A percentile compares a stretch with the other conserved stretches of the same genome.
These are phyloP conservation scores for Oceanites oceanicus DNA, from an alignment of 2,113 vertebrate genomes.

Conservation along the genomic window DNA sequence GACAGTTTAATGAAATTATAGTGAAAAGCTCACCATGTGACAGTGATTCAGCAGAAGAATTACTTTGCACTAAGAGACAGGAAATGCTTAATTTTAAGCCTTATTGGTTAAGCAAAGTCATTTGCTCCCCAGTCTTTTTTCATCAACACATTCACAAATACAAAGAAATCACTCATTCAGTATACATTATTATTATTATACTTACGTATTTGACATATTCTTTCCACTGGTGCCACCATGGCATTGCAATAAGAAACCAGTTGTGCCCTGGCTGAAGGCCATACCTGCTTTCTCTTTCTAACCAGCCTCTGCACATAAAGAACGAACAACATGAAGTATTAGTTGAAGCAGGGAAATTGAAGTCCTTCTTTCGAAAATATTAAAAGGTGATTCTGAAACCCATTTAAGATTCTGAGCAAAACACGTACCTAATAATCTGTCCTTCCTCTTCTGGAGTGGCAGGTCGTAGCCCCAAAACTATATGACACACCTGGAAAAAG, in stretches of 20 bases:
- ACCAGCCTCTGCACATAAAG: slow-evolving; percentile 84
- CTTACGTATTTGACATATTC: slow-evolving; percentile 98
- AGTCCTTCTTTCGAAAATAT: neutral
- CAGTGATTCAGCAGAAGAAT: slow-evolving; percentile 1
- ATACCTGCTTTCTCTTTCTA: slow-evolving; percentile 94
- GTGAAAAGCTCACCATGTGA: neutral
- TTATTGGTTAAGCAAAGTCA: neutral
- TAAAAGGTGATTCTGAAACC: neutral
- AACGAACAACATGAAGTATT: neutral
- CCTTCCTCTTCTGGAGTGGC: slow-evolving; percentile 95
- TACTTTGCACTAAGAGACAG: neutral
- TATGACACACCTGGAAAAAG: slow-evolving; percentile 90
- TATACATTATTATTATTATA: neutral
- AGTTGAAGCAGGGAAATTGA: neutral
- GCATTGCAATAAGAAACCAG: slow-evolving; percentile 98
- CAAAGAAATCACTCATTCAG: neutral
- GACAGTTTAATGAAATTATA: neutral
- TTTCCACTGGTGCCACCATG: slow-evolving; percentile 99
- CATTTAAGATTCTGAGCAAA: neutral
- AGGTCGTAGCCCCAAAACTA: slow-evolving; percentile 92
- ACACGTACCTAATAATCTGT: slow-evolving; percentile 90
- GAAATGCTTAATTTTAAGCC: neutral
- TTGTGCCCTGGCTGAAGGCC: slow-evolving; percentile 92
- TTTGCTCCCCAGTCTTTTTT: neutral
- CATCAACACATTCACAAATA: neutral